These are phyloP conservation scores for Drosophila robusta DNA, from an alignment of 2,888 invertebrate species.

Conservation along the genomic window DNA sequence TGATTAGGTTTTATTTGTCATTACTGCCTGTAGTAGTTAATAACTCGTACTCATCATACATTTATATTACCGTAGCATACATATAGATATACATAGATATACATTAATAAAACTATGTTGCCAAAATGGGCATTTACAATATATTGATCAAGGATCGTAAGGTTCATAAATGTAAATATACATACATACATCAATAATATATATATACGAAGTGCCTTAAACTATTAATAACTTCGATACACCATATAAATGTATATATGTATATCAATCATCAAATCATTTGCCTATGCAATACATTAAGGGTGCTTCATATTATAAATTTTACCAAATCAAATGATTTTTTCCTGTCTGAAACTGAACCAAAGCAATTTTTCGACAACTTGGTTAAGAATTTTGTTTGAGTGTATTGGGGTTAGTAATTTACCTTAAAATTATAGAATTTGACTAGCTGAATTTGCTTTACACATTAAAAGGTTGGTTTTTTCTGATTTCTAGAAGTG, in stretches of 20 bases:
- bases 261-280: constrained; percentile 8
- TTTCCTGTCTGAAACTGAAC: constrained; percentile 28
- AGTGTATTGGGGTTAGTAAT: constrained; percentile 78
- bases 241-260: constrained; percentile 29
- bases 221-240: constrained; percentile 66
- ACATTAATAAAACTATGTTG: constrained; percentile 58
- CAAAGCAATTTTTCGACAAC: constrained; percentile 42
- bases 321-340: constrained; percentile 31
- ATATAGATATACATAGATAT: constrained; percentile 49
- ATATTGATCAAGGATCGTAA: constrained; percentile 51
- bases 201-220: constrained; percentile 54
- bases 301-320: constrained; percentile 20
- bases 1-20: constrained; percentile 54
- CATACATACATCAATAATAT: constrained; percentile 50
- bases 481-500: constrained; percentile 39
- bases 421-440: constrained; percentile 80
- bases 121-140: constrained; percentile 63
- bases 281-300: constrained; percentile 22
- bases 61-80: constrained; percentile 52
- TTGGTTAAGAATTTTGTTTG: constrained; percentile 54
- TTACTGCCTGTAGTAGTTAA: constrained; percentile 49
- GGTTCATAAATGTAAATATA: constrained; percentile 46
- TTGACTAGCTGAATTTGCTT: constrained; percentile 84
- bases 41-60: constrained; percentile 48
- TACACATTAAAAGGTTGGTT: constrained; percentile 65